These are phyloP conservation scores for Tribolium freemani DNA, from an alignment of 2,888 invertebrate genomes.

Conservation along the genomic window DNA sequence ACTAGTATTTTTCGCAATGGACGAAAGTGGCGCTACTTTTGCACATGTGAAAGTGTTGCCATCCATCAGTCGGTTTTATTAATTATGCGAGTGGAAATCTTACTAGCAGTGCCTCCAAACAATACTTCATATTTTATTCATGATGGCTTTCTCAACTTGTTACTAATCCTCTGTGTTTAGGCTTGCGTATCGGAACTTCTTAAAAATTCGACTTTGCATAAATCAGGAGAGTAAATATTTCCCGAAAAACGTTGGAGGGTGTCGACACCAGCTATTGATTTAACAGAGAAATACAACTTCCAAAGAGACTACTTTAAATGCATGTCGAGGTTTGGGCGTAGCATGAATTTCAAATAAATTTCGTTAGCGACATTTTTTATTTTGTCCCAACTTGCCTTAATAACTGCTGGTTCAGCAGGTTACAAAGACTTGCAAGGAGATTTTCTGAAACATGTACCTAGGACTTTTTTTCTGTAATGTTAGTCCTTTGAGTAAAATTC, in stretches of 20 bases:
- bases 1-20: background rate
- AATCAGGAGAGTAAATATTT: background rate
- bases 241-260: background rate
- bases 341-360: constrained; percentile 30
- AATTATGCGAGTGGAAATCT: constrained; percentile 7
- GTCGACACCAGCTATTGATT: constrained; percentile 26
- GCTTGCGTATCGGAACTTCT: background rate
- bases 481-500: background rate
- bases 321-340: constrained; percentile 9
- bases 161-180: background rate
- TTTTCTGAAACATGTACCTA: background rate
- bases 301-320: constrained; percentile 23
- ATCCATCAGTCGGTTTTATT: constrained; percentile 8
- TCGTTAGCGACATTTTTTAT: constrained; percentile 28
- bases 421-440: background rate
- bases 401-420: background rate
- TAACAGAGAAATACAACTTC: constrained; percentile 16
- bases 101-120: background rate
- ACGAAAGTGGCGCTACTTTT: background rate
- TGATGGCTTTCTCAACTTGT: background rate
- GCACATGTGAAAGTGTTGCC: constrained; percentile 10
- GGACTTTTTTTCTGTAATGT: background rate
- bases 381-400: background rate
- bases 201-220: background rate
- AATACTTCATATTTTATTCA: background rate